These are phyloP conservation scores for Lymantria monacha DNA, from an alignment of 2,888 invertebrate genomes.

Conservation along the genomic window DNA sequence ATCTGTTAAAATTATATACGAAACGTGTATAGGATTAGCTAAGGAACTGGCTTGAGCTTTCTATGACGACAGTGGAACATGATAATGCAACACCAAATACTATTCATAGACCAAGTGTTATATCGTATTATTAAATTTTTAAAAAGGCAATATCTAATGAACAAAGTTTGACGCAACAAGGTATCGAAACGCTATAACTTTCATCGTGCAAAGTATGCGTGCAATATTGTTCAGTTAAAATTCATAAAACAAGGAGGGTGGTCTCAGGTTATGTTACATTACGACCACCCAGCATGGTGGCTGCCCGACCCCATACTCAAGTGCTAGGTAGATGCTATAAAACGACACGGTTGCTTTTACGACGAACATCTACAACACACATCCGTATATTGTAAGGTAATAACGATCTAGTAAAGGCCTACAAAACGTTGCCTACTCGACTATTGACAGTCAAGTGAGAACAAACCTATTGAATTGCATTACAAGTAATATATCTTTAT, in stretches of 20 bases:
- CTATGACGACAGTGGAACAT: too few relatives aligned
- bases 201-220: neutral
- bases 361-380: slow-evolving; percentile 56
- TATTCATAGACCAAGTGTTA: too few relatives aligned
- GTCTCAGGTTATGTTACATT: slow-evolving; percentile 54
- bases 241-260: slow-evolving; percentile 57
- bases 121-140: too few relatives aligned
- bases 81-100: too few relatives aligned
- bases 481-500: slow-evolving; percentile 12
- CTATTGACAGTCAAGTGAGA: slow-evolving; percentile 36
- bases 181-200: too few relatives aligned
- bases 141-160: too few relatives aligned
- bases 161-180: too few relatives aligned
- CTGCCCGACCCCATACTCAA: slow-evolving; percentile 45
- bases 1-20: too few relatives aligned
- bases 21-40: too few relatives aligned
- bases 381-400: slow-evolving; percentile 50
- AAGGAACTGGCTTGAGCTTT: too few relatives aligned
- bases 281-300: slow-evolving; percentile 59
- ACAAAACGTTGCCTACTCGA: slow-evolving; percentile 56
- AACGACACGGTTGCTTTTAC: slow-evolving; percentile 65
- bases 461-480: slow-evolving; percentile 40
- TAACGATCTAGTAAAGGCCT: slow-evolving; percentile 54
- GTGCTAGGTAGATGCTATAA: slow-evolving; percentile 51
- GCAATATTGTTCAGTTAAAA: slow-evolving; percentile 50